Evolutionary conservation across 2,888 invertebrate species (phyloP), one percentile per base, ranked within the genome.

Genomic region (Drosophila prolongata): DNA sequence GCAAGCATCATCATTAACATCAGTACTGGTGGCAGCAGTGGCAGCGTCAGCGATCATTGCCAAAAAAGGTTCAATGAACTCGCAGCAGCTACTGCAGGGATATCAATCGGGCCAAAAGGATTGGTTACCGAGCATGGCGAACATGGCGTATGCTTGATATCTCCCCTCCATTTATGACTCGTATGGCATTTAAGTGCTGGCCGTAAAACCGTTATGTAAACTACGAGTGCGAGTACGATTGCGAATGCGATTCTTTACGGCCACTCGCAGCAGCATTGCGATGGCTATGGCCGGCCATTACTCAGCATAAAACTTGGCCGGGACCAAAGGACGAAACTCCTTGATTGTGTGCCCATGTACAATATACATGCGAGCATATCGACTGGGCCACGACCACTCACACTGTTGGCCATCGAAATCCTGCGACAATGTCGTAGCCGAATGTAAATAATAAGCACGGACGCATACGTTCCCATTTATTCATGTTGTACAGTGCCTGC

Each of bases 151-250:
- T 58, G 52, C 50, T 69, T 35, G 43, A 68, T 54, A 57, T 73
- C 71, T 58, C 40, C 35, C 42, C 56, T 37, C 40, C 69, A 72
- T 72, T 72, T 72, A 72, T 72, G 72, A 58, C 75, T 55, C 58
- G 69, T 50, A 55, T 55, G 58, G 49, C 68, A 55, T 58, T 75
- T 75, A 72, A 72, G 72, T 72, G 72, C 67, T 19, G 70, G 52
- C 75, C 58, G 57, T 68, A 72, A 75, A 72, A 72, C 43, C 42
- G 75, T 67, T 72, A 75, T 75, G 57, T 72, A 72, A 75, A 75
- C 72, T 75, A 75, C 70, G 58, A 69, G 43, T 34, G 34, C 61
- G 44, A 60, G 43, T 44, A 3, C 43, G 37, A 50, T 40, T 42
- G 38, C 47, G 44, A 56, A 10, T 69, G 54, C 74, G 75, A 74